A percentile compares a stretch with the other conserved stretches of the same genome.
Conservation (phyloP, 2,888 invertebrate species). For the Ophraella communa region DNA sequence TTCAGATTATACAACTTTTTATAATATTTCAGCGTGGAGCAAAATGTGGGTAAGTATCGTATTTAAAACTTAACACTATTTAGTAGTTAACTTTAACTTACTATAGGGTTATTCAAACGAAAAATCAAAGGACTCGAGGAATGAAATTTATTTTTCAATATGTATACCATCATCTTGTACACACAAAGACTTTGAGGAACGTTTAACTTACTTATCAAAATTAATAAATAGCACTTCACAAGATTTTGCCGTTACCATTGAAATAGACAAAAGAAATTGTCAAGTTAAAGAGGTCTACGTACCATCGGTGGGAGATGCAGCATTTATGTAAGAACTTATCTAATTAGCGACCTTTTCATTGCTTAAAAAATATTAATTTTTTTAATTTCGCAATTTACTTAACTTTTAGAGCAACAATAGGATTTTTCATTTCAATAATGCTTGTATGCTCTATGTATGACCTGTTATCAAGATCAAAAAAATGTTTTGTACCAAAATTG, state of each 20-base stretch:
- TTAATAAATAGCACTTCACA: conserved; percentile 29
- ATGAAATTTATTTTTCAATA: conserved; percentile 64
- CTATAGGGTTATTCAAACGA: conserved; percentile 38
- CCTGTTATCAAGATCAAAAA: conserved; percentile 32
- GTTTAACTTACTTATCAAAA: conserved; percentile 39
- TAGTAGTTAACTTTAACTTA: too few species aligned
- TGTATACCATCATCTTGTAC: conserved; percentile 67
- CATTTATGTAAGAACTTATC: conserved; percentile 53
- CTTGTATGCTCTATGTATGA: conserved; percentile 43
- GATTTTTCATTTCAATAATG: conserved; percentile 31
- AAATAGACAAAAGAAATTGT: conserved; percentile 58
- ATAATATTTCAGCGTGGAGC: conserved; percentile 43
- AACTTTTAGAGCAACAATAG: conserved; percentile 16
- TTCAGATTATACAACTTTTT: conserved; percentile 35
- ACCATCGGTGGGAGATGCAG: conserved; percentile 52
- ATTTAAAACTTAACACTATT: not conserved
- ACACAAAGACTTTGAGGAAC: conserved; percentile 60
- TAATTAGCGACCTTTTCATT: too few species aligned
- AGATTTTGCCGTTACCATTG: conserved; percentile 37
- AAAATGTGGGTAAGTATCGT: conserved; percentile 43
- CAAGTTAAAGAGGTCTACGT: conserved; percentile 59
- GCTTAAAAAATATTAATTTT: too few species aligned
- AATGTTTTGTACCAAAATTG: conserved; percentile 32
- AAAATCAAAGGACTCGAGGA: conserved; percentile 35
- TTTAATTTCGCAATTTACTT: conserved; percentile 31